These are phyloP conservation scores for Podarcis raffonei DNA, from an alignment of 2,113 vertebrate species.

Conservation along the genomic window DNA sequence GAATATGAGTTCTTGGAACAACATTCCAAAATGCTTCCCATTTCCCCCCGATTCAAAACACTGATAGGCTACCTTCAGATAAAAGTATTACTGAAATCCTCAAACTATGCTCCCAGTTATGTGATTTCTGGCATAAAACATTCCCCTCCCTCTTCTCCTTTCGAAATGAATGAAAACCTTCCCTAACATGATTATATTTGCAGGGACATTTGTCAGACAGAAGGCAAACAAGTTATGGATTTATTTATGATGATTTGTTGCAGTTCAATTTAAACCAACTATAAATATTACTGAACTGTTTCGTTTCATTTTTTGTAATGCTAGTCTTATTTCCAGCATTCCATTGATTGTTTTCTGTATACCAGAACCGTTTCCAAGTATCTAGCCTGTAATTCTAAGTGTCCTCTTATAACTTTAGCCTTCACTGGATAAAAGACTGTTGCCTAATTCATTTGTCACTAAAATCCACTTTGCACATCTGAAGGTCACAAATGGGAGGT, in stretches of 20 bases:
- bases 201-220: conserved; percentile 40
- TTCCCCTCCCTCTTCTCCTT: not conserved
- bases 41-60: not conserved
- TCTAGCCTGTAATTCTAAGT: not conserved
- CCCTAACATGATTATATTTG: conserved; percentile 19
- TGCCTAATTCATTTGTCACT: conserved; percentile 40
- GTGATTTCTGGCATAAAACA: conserved; percentile 31
- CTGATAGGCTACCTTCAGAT: not conserved
- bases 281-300: conserved; percentile 44
- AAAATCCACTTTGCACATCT: conserved; percentile 18
- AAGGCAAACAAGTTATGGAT: conserved; percentile 30
- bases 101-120: conserved; percentile 17
- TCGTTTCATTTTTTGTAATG: conserved; percentile 25
- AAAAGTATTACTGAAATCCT: conserved; percentile 25
- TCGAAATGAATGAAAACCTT: conserved; percentile 47
- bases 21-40: too few species aligned
- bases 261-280: conserved; percentile 30
- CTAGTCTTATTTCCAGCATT: conserved; percentile 38
- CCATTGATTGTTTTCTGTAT: conserved; percentile 25
- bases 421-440: conserved; percentile 25
- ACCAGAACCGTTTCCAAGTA: conserved; percentile 25
- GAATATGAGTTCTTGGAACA: too few species aligned
- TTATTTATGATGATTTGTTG: conserved; percentile 52
- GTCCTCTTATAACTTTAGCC: conserved; percentile 23
- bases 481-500: conserved; percentile 17